Conservation (phyloP, 2,113 vertebrate genomes). For the Engraulis encrasicolus region DNA sequence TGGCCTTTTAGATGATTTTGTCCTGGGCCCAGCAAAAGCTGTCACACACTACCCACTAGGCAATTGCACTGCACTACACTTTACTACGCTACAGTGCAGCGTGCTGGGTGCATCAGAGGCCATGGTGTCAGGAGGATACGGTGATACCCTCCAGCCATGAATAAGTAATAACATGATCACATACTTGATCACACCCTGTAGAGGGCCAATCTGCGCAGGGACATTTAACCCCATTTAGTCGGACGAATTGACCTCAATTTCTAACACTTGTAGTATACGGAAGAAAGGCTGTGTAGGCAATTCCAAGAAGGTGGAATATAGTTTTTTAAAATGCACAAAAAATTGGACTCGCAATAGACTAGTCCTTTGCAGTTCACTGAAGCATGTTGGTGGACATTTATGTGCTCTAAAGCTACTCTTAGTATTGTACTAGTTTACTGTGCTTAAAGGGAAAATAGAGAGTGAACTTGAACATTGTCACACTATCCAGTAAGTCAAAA, state of each 20-base stretch:
- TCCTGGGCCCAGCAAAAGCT: no score
- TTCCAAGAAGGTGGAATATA: background rate
- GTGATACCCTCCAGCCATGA: conserved; percentile 13
- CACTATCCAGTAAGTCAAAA: no score
- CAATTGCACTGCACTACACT: no score
- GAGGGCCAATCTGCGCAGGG: background rate
- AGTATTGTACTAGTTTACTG: background rate
- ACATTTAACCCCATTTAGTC: conserved; percentile 20
- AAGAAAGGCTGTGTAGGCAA: background rate
- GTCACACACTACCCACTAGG: no score
- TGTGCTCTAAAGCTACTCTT: background rate
- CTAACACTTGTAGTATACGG: background rate
- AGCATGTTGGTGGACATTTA: background rate
- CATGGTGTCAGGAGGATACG: background rate
- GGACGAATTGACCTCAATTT: background rate
- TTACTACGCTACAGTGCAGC: no score
- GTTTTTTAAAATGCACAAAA: background rate
- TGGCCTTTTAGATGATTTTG: no score
- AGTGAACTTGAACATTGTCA: no score
- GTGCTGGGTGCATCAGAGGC: background rate
- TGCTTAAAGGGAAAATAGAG: no score
- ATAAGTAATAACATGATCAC: conserved; percentile 16
- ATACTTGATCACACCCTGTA: conserved; percentile 14
- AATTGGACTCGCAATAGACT: background rate
- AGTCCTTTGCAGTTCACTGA: background rate